A percentile compares a stretch with the other conserved stretches of the same genome.
These are phyloP conservation scores for Cephonodes hylas DNA, from an alignment of 2,888 invertebrate species.

Conservation along the genomic window DNA sequence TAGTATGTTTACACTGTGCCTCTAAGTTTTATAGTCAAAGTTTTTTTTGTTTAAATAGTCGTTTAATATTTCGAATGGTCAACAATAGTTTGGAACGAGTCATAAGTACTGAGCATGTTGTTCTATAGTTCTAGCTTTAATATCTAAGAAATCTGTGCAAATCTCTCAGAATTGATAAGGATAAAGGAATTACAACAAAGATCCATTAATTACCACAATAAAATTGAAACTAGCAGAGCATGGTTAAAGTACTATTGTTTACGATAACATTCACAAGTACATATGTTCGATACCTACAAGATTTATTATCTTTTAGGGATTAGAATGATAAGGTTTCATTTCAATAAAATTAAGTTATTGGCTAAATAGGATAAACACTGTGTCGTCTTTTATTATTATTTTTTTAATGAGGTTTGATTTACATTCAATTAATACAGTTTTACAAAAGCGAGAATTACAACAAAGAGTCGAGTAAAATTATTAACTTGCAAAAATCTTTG, in stretches of 20 bases:
- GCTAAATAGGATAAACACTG: no score
- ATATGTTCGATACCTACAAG: neutral
- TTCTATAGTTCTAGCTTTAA: neutral
- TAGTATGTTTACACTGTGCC: no score
- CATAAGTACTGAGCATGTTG: neutral
- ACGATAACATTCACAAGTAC: conserved; percentile 4
- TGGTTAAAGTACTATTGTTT: conserved; percentile 8
- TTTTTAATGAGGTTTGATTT: no score
- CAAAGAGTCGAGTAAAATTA: no score
- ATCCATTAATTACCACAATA: conserved; percentile 6
- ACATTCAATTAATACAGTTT: no score
- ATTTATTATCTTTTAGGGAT: neutral
- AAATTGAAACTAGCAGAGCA: neutral
- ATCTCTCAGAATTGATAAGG: neutral
- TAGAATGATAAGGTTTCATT: neutral
- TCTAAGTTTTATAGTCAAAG: neutral
- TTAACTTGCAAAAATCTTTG: no score
- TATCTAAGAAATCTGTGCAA: neutral
- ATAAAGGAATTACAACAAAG: conserved; percentile 9
- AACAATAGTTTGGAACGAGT: neutral
- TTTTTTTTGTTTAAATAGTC: neutral
- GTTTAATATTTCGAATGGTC: neutral
- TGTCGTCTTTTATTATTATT: no score
- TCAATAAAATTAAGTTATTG: no score
- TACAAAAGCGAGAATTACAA: no score